Evolutionary conservation across 2,888 invertebrate genomes (phyloP).

Genomic region (Cerceris rybyensis): DNA sequence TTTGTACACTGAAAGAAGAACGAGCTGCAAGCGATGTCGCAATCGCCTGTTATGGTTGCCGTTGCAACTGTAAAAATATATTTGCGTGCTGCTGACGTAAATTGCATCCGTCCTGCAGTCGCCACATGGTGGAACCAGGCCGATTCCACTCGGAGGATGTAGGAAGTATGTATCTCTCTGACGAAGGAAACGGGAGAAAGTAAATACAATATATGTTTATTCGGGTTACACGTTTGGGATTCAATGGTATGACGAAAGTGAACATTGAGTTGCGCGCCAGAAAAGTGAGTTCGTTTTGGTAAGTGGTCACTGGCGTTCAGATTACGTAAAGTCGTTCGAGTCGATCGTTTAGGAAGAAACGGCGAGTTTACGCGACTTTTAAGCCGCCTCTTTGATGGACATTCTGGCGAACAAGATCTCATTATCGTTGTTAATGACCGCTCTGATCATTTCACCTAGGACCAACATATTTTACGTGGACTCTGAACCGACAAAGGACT

Average conservation of each 20-base stretch:
- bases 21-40: no score
- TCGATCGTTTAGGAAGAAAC: conserved; percentile 15
- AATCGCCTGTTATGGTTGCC: no score
- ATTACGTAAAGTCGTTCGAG: conserved; percentile 35
- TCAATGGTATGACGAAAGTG: conserved; percentile 23
- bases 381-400: no score
- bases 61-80: neutral
- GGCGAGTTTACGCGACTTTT: neutral
- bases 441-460: no score
- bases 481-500: no score
- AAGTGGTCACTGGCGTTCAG: neutral
- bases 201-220: conserved; percentile 68
- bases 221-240: conserved; percentile 57
- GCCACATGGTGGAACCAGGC: neutral
- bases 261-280: conserved; percentile 4
- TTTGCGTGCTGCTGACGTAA: neutral
- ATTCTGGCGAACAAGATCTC: no score
- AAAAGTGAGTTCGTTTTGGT: conserved; percentile 3
- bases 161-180: conserved; percentile 52
- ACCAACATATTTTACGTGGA: no score
- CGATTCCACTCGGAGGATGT: conserved; percentile 14
- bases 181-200: conserved; percentile 66
- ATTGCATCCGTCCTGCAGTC: neutral
- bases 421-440: no score
- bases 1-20: no score